Percentiles rank a stretch among this genome's conserved stretches.
Conservation (phyloP, 1,140 invertebrate genomes). For the Eupristina koningsbergeri region DNA sequence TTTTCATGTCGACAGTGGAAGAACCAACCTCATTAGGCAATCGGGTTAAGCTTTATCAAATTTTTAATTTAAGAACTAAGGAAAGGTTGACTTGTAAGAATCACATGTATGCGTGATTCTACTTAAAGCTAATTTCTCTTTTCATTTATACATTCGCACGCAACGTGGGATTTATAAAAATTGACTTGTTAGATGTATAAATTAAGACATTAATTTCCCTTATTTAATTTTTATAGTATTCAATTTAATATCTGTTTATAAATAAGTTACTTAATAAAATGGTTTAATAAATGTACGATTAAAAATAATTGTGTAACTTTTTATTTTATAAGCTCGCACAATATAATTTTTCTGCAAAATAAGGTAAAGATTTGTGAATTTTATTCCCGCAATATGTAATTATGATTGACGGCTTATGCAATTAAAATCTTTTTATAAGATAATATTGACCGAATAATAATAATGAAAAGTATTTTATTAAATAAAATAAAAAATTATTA, state of each 20-base stretch:
- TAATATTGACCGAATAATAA: not conserved
- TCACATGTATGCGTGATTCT: not conserved
- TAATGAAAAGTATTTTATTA: not conserved
- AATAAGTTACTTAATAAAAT: not conserved
- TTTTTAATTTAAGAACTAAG: not conserved
- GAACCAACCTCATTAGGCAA: conserved; percentile 60
- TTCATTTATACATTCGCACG: not conserved
- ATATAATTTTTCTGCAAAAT: not conserved
- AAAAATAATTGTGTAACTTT: too few relatives aligned
- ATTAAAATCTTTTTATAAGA: not conserved
- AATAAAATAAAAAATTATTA: not conserved
- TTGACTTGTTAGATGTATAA: not conserved
- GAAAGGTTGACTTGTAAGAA: not conserved
- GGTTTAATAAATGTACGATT: not conserved
- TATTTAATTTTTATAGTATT: not conserved
- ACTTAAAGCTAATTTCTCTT: not conserved
- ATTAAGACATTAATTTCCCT: not conserved
- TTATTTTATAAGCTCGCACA: not conserved
- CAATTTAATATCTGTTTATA: not conserved
- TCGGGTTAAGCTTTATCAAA: conserved; percentile 53
- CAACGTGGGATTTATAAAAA: not conserved
- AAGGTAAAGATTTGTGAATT: not conserved
- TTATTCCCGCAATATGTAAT: not conserved
- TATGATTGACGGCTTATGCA: not conserved
- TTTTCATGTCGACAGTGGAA: not conserved